Percentiles rank a stretch among this genome's conserved stretches.
Conservation (phyloP, 1,140 invertebrate genomes). For the silkworm (Bombyx mori) region ASM3026992v2 NC_085128.1:9622001-9622500, state of each 20-base stretch:
- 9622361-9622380: slow-evolving; percentile 91
- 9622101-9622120: slow-evolving; percentile 87
- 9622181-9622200: slow-evolving; percentile 89
- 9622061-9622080: slow-evolving; percentile 67
- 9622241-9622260: slow-evolving; percentile 94
- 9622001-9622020: slow-evolving; percentile 19
- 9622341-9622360: slow-evolving; percentile 93
- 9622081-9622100: slow-evolving; percentile 92
- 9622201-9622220: slow-evolving; percentile 86
- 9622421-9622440: slow-evolving; percentile 87
- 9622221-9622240: slow-evolving; percentile 88
- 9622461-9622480: slow-evolving; percentile 81
- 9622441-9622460: slow-evolving; percentile 73
- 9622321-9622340: slow-evolving; percentile 90
- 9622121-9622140: slow-evolving; percentile 88
- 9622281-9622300: slow-evolving; percentile 72
- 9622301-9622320: slow-evolving; percentile 93
- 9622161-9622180: slow-evolving; percentile 84
- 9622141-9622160: slow-evolving; percentile 83
- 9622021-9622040: slow-evolving; percentile 25
- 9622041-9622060: slow-evolving; percentile 40
- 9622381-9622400: slow-evolving; percentile 82
- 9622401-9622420: slow-evolving; percentile 89
- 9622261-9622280: slow-evolving; percentile 80
- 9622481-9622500: slow-evolving; percentile 86